A percentile compares a stretch with the other conserved stretches of the same genome.
Conservation (phyloP, 2,888 invertebrate genomes). For the Nymphalis urticae region DNA sequence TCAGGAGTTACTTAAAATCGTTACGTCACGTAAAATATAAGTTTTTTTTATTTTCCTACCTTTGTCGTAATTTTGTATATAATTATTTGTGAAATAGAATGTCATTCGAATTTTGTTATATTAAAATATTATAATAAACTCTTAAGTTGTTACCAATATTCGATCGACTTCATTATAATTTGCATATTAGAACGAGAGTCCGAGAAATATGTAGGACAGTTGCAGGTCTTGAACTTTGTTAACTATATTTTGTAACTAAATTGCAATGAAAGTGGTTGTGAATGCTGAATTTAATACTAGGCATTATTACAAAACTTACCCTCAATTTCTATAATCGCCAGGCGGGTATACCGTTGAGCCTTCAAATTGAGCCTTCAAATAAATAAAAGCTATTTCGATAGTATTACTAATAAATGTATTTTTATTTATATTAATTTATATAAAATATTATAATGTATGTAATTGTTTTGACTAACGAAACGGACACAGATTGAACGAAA, state of each 20-base stretch:
- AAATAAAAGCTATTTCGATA: not conserved
- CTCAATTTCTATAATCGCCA: no score
- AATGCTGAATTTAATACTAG: conserved; percentile 10
- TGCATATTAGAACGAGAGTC: conserved; percentile 24
- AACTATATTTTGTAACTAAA: conserved; percentile 28
- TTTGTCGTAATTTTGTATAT: no score
- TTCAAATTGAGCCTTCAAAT: no score
- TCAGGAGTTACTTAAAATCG: no score
- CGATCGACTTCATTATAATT: conserved; percentile 19
- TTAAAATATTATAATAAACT: not conserved
- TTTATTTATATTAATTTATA: not conserved
- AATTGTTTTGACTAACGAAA: no score
- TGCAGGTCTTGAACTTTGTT: conserved; percentile 32
- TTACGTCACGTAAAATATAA: no score
- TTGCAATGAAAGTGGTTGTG: conserved; percentile 18
- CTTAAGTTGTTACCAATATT: conserved; percentile 14
- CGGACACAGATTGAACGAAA: no score
- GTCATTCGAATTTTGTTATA: not conserved
- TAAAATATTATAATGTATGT: no score
- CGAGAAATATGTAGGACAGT: conserved; percentile 34
- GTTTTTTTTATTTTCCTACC: no score
- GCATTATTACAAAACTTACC: not conserved
- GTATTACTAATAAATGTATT: not conserved
- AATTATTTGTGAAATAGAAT: not conserved
- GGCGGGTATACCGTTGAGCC: no score